Base-by-base conservation (phyloP, 1,140 invertebrate species). In the Drosophila neocordata region DNA sequence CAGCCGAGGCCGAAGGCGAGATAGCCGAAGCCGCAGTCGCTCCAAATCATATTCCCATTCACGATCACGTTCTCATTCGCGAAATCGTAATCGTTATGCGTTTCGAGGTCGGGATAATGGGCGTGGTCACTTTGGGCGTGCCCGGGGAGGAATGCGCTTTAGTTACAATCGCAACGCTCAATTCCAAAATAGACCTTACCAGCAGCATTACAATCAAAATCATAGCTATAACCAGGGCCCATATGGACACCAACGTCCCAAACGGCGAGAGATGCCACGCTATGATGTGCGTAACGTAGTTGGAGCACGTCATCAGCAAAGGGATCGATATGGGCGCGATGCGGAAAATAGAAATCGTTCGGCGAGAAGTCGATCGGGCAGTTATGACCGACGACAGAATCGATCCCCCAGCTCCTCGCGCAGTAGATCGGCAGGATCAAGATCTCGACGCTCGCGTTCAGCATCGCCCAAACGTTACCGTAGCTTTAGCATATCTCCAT, bases 291-390 rank as follows among this genome's bases (percentile, higher is more conserved):
- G 96, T 15, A 95, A 95, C 67, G 92, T 97, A 34, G 95, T 97
- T 11, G 95, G 95, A 67, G 94, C 94, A 41, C 73, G 69, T n/a
- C 71, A 79, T 22, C 77, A 70, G 6, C 93, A 94, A n/a, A 96
- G 95, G 91, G 96, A 97, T 90, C 94, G 95, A 31, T 97, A 96
- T 92, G 96, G 96, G 0, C 92, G 96, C n/a, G 96, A 97, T 90
- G 93, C 93, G 2, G 41, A 48, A 0, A 48, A 48, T 4, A 48
- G 41, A 22, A 92, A 92, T 2, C 92, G 93, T 12, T 92, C 76
- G 5, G 72, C 79, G 13, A 89, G 93, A n/a, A 92, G 79, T 53
- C 76, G 89, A 11, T 89, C 91, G 0, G 55, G 37, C 2, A 85
- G 73, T 53, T 78, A 52, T 8, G 60, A 73, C 12, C 58, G 74